phyloP scores from a whole-genome alignment of 2,888 invertebrate genomes.

The Drosophila quinaria region DNA sequence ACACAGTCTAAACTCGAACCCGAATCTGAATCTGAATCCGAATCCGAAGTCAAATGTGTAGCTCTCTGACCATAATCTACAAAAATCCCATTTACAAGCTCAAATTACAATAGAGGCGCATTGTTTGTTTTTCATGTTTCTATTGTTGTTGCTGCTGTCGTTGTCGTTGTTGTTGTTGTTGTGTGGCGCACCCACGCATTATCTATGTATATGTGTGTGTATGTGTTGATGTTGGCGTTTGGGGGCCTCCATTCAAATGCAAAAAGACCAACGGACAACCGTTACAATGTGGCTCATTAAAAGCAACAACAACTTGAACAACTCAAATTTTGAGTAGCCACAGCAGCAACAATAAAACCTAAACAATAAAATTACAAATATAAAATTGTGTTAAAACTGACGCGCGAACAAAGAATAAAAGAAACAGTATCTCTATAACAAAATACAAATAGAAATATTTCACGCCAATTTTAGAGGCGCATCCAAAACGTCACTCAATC shows the following conservation, averaged over 20 bases:
- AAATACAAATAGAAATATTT: conserved; percentile 63
- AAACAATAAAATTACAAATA: conserved; percentile 45
- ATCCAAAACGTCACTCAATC: conserved; percentile 51
- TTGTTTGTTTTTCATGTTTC: conserved; percentile 52
- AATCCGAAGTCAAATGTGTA: conserved; percentile 38
- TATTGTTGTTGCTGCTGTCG: conserved; percentile 22
- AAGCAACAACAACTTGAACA: conserved; percentile 37
- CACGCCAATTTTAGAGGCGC: conserved; percentile 69
- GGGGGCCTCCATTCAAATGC: conserved; percentile 72
- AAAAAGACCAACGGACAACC: conserved; percentile 76
- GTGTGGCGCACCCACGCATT: conserved; percentile 67
- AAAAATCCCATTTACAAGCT: conserved; percentile 71
- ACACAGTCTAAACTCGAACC: conserved; percentile 14
- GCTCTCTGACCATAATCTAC: conserved; percentile 59
- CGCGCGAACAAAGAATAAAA: conserved; percentile 65
- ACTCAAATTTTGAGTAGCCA: conserved; percentile 43
- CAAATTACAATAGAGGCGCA: conserved; percentile 72
- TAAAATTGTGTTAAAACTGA: conserved; percentile 74
- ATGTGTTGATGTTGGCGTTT: conserved; percentile 30
- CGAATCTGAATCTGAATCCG: conserved; percentile 19
- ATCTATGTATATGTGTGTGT: conserved; percentile 23
- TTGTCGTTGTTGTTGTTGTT: conserved; percentile 32
- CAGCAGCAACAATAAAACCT: conserved; percentile 51
- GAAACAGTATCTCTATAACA: conserved; percentile 50
- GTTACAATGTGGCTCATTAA: conserved; percentile 77